phyloP scores from a whole-genome alignment of 2,888 invertebrate species.

The Augiades crinisus region DNA sequence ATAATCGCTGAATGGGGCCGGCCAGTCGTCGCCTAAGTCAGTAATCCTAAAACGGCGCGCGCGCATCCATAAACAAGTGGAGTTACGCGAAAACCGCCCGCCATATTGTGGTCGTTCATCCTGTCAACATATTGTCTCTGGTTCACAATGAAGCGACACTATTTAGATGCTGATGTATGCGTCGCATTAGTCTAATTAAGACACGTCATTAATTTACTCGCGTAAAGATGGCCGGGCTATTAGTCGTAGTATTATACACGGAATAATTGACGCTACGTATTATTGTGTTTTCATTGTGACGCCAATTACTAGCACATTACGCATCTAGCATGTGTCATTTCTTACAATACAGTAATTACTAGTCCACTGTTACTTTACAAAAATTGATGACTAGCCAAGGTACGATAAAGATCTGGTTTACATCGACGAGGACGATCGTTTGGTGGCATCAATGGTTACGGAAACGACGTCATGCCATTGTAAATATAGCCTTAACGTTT shows the following conservation, averaged over 20 bases:
- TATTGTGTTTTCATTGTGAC: conserved; percentile 6
- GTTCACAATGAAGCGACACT: conserved; percentile 70
- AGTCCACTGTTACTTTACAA: background rate
- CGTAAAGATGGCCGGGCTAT: conserved; percentile 24
- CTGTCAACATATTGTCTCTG: conserved; percentile 79
- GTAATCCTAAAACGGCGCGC: conserved; percentile 72
- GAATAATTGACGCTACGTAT: conserved; percentile 10
- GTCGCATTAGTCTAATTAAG: conserved; percentile 72
- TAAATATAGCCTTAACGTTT: conserved; percentile 6
- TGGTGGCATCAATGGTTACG: conserved; percentile 14
- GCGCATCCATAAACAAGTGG: conserved; percentile 70
- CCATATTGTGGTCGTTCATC: conserved; percentile 74
- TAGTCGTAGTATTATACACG: conserved; percentile 17
- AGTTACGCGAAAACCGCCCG: conserved; percentile 71
- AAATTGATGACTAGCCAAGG: conserved; percentile 12
- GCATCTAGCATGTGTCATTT: conserved; percentile 14
- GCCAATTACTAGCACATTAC: conserved; percentile 11
- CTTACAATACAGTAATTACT: conserved; percentile 12
- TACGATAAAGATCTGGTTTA: conserved; percentile 12
- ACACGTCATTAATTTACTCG: conserved; percentile 64
- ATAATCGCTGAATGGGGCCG: conserved; percentile 73
- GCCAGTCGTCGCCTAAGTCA: conserved; percentile 73
- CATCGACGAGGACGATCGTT: conserved; percentile 1
- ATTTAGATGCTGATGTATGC: conserved; percentile 73
- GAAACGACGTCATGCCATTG: conserved; percentile 10